Conservation (phyloP, 2,888 invertebrate species). For the Eupithecia tripunctaria region DNA sequence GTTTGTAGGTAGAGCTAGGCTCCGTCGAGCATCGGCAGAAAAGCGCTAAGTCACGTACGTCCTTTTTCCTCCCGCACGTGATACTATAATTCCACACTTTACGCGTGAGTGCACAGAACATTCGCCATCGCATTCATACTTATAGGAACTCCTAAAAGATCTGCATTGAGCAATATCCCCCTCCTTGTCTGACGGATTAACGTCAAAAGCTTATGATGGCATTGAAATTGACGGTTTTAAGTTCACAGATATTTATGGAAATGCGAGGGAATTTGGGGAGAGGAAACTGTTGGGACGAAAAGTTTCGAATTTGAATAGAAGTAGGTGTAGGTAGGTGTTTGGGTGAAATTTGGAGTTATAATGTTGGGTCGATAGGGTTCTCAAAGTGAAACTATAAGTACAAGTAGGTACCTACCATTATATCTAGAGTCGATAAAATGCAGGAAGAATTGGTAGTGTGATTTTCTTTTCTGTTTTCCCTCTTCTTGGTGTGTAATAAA, state of each 20-base stretch:
- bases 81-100: constrained; percentile 77
- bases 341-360: constrained; percentile 22
- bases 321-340: constrained; percentile 9
- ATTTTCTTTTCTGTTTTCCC: no score
- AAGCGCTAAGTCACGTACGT: constrained; percentile 58
- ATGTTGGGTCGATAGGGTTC: not conserved
- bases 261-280: constrained; percentile 54
- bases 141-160: constrained; percentile 62
- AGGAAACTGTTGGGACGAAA: constrained; percentile 39
- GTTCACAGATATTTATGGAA: constrained; percentile 65
- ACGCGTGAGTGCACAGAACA: constrained; percentile 81
- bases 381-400: not conserved
- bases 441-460: no score
- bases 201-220: constrained; percentile 77
- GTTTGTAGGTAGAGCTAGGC: constrained; percentile 14
- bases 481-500: no score
- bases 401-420: no score
- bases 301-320: constrained; percentile 27
- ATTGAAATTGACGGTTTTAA: constrained; percentile 74
- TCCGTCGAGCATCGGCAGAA: constrained; percentile 15
- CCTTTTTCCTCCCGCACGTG: constrained; percentile 59
- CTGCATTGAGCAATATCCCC: constrained; percentile 68
- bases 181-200: constrained; percentile 74
- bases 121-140: constrained; percentile 78
- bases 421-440: not conserved